phyloP scores from a whole-genome alignment of 2,888 invertebrate genomes.

The Coecobrya sp. region DNA sequence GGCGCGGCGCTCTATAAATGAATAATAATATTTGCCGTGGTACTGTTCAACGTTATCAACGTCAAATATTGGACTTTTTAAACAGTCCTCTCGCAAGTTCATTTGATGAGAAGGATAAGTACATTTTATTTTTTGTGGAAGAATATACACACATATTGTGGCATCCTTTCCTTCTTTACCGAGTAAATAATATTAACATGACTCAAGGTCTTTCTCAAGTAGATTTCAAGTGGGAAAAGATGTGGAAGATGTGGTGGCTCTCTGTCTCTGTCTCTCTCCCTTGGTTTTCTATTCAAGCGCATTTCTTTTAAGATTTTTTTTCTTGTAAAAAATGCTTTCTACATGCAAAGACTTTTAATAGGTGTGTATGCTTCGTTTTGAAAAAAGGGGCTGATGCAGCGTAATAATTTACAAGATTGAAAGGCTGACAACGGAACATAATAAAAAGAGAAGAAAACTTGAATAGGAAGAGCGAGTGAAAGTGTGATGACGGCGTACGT shows the following conservation, averaged over 20 bases:
- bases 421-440: not conserved
- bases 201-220: constrained; percentile 70
- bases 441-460: constrained; percentile 9
- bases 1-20: not conserved
- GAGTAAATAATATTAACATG: not conserved
- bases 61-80: not conserved
- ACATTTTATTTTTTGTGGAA: not conserved
- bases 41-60: not conserved
- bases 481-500: not conserved
- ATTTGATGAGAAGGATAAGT: not conserved
- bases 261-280: not conserved
- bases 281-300: constrained; percentile 10
- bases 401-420: not conserved
- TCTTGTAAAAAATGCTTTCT: no score
- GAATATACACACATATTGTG: not conserved
- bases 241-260: no score
- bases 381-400: constrained; percentile 30
- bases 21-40: not conserved
- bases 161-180: not conserved
- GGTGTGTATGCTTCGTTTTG: not conserved
- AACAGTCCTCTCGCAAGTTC: not conserved
- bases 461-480: constrained; percentile 46
- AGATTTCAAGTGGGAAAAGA: constrained; percentile 25
- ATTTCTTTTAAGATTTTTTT: not conserved
- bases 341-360: not conserved